phyloP scores from a whole-genome alignment of 2,888 invertebrate species.

The Spisula solida region DNA sequence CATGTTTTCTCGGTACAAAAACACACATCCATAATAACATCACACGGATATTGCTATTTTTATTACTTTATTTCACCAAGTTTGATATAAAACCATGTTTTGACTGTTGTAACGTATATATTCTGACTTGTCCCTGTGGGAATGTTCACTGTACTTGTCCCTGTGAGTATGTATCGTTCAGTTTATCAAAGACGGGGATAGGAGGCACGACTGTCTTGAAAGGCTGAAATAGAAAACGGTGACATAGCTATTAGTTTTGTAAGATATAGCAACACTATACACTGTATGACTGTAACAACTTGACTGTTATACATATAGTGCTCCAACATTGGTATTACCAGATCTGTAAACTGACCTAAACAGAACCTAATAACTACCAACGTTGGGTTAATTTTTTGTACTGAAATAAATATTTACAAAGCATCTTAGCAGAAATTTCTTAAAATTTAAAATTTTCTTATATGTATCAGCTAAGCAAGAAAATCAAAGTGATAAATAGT shows the following conservation, averaged over 20 bases:
- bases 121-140: not conserved
- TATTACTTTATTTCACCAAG: not conserved
- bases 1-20: not conserved
- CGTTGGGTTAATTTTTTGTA: too few species aligned
- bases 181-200: slow-evolving; percentile 86
- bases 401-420: too few species aligned
- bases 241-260: not conserved
- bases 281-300: too few species aligned
- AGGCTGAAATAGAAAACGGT: slow-evolving; percentile 79
- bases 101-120: not conserved
- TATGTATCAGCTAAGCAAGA: too few species aligned
- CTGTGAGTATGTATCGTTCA: slow-evolving; percentile 86
- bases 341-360: too few species aligned
- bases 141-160: slow-evolving; percentile 81
- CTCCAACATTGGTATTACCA: too few species aligned
- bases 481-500: too few species aligned
- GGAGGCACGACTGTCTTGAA: slow-evolving; percentile 87
- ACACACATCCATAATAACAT: not conserved
- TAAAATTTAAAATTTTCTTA: too few species aligned
- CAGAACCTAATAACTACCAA: too few species aligned
- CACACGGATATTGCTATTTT: slow-evolving; percentile 16
- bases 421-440: too few species aligned
- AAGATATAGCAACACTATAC: not conserved
- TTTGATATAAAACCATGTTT: not conserved
- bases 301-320: too few species aligned